Conservation (phyloP, 2,888 invertebrate genomes). For the Archaeoteleia sp. region DNA sequence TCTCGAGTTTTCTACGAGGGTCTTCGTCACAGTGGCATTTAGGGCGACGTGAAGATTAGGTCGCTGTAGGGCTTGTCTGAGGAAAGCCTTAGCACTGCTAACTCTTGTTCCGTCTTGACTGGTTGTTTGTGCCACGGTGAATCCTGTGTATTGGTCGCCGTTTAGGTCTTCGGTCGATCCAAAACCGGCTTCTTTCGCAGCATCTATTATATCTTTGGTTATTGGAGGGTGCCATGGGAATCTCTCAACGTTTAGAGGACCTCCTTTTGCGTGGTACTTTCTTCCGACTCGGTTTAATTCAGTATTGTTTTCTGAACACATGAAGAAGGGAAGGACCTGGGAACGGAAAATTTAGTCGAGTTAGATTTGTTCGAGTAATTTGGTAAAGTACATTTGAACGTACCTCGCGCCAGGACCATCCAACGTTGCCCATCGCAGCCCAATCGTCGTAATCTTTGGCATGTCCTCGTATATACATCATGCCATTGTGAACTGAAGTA, state of each 20-base stretch:
- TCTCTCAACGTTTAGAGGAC: slow-evolving; percentile 80
- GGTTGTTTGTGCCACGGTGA: slow-evolving; percentile 80
- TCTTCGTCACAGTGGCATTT: slow-evolving; percentile 79
- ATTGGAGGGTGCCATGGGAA: slow-evolving; percentile 81
- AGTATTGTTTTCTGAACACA: slow-evolving; percentile 81
- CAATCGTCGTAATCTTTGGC: slow-evolving; percentile 85
- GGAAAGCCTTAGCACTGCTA: slow-evolving; percentile 79
- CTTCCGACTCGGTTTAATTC: slow-evolving; percentile 79
- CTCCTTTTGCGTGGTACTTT: slow-evolving; percentile 79
- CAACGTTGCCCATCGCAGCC: slow-evolving; percentile 82
- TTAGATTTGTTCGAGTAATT: background rate
- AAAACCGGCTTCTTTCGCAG: slow-evolving; percentile 79
- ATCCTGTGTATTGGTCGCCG: slow-evolving; percentile 79
- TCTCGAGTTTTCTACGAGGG: slow-evolving; percentile 76
- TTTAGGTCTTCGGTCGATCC: slow-evolving; percentile 81
- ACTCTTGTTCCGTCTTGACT: slow-evolving; percentile 80
- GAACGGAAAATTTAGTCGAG: background rate
- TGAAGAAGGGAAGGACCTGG: slow-evolving; percentile 83
- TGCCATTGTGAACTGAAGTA: slow-evolving; percentile 84
- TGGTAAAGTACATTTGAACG: slow-evolving; percentile 6
- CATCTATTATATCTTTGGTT: slow-evolving; percentile 79
- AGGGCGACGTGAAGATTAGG: slow-evolving; percentile 80
- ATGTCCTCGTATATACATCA: slow-evolving; percentile 89
- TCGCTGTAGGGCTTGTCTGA: slow-evolving; percentile 78
- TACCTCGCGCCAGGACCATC: slow-evolving; percentile 86